phyloP scores from a whole-genome alignment of 2,113 vertebrate genomes.

The Tenebrosternarchus preto region DNA sequence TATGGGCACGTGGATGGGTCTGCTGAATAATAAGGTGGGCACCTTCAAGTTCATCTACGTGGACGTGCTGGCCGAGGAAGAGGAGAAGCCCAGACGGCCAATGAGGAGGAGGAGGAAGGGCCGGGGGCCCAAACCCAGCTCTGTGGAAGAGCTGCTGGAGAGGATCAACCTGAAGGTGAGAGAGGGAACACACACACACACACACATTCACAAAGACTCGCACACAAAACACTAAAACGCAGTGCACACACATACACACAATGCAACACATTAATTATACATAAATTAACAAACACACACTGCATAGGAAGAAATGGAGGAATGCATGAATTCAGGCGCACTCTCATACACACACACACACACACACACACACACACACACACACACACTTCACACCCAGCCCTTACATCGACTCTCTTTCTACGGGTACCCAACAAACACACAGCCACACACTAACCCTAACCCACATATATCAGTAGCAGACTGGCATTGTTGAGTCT shows the following conservation, averaged over 20 bases:
- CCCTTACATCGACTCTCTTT: background rate
- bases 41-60: slow-evolving; percentile 99
- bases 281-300: background rate
- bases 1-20: slow-evolving; percentile 99
- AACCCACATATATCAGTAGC: background rate
- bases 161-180: slow-evolving; percentile 93
- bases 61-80: slow-evolving; percentile 90
- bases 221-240: background rate
- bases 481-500: slow-evolving; percentile 15
- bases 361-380: no score
- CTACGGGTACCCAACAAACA: background rate
- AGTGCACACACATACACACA: no score
- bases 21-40: slow-evolving; percentile 97
- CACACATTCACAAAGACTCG: slow-evolving; percentile 23
- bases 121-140: slow-evolving; percentile 89
- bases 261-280: no score
- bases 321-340: slow-evolving; percentile 15
- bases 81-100: slow-evolving; percentile 92
- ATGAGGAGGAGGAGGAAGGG: slow-evolving; percentile 86
- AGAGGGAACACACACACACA: slow-evolving; percentile 12
- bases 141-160: slow-evolving; percentile 94
- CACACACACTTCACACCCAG: background rate
- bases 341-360: slow-evolving; percentile 15
- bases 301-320: no score
- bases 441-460: background rate